Conservation (phyloP, 2,888 invertebrate species). For the Ormyrus thymus region DNA sequence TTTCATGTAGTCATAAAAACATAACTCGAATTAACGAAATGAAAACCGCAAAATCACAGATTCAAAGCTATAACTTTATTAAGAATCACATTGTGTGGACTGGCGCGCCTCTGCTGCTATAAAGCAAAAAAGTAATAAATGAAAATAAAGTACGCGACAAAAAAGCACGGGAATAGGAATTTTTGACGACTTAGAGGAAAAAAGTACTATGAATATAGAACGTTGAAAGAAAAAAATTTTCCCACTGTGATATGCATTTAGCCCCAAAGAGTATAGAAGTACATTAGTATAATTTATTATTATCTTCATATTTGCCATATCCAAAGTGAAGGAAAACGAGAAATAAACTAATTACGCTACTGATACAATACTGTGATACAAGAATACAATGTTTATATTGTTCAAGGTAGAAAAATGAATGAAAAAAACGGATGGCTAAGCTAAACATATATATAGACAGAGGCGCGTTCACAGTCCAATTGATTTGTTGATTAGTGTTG, state of each 20-base stretch:
- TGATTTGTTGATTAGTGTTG: conserved; percentile 68
- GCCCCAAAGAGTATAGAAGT: conserved; percentile 74
- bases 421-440: conserved; percentile 50
- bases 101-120: conserved; percentile 67
- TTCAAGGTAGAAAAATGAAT: conserved; percentile 67
- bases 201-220: conserved; percentile 56
- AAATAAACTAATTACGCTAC: conserved; percentile 66
- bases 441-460: conserved; percentile 59
- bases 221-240: conserved; percentile 66
- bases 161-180: conserved; percentile 49
- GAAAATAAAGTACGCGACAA: conserved; percentile 45
- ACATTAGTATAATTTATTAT: conserved; percentile 73
- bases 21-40: conserved; percentile 15
- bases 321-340: conserved; percentile 68
- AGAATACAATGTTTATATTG: conserved; percentile 70
- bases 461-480: conserved; percentile 63
- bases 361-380: conserved; percentile 73
- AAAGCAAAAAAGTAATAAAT: conserved; percentile 58
- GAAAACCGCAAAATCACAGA: conserved; percentile 7
- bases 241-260: conserved; percentile 74
- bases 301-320: conserved; percentile 73
- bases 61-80: conserved; percentile 47
- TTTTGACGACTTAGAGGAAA: conserved; percentile 56
- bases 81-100: conserved; percentile 56
- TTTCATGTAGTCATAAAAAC: conserved; percentile 58